Conservation (phyloP, 2,113 vertebrate species). For the Nothoprocta pentlandii region DNA sequence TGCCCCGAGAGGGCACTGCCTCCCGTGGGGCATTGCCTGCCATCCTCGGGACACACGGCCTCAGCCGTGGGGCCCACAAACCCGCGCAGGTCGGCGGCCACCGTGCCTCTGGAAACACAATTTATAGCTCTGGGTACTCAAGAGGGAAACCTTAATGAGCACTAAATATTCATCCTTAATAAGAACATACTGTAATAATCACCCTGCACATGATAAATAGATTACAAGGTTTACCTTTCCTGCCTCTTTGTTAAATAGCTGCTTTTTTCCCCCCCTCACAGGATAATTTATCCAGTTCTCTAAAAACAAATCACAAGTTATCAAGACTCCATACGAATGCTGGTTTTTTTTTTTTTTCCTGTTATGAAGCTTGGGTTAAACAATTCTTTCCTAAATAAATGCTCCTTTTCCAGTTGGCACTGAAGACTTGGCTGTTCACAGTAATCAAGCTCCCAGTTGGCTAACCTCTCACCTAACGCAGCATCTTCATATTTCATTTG, state of each 20-base stretch:
- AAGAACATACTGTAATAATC: conserved; percentile 66
- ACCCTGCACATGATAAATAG: conserved; percentile 67
- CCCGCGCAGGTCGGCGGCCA: not conserved
- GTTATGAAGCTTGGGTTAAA: conserved; percentile 77
- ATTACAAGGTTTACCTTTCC: not conserved
- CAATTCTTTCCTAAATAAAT: conserved; percentile 77
- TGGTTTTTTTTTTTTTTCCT: conserved; percentile 22
- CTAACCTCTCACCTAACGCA: conserved; percentile 77
- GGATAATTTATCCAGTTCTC: conserved; percentile 72
- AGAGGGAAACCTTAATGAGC: conserved; percentile 61
- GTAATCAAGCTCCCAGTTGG: conserved; percentile 78
- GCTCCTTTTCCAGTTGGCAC: conserved; percentile 67
- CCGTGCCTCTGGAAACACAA: not conserved
- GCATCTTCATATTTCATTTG: conserved; percentile 78
- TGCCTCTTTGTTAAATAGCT: conserved; percentile 74
- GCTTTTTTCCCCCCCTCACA: not conserved
- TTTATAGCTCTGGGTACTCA: conserved; percentile 45
- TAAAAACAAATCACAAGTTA: conserved; percentile 73
- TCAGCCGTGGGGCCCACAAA: not conserved
- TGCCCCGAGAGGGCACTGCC: not conserved
- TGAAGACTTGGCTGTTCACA: conserved; percentile 69
- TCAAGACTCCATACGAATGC: conserved; percentile 50
- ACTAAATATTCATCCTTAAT: conserved; percentile 65
- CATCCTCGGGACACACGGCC: not conserved
- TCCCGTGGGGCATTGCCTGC: too few relatives aligned